Percentiles rank a stretch among this genome's conserved stretches.
phyloP scores from a whole-genome alignment of 2,113 vertebrate species.

The Triplophysa rosa region DNA sequence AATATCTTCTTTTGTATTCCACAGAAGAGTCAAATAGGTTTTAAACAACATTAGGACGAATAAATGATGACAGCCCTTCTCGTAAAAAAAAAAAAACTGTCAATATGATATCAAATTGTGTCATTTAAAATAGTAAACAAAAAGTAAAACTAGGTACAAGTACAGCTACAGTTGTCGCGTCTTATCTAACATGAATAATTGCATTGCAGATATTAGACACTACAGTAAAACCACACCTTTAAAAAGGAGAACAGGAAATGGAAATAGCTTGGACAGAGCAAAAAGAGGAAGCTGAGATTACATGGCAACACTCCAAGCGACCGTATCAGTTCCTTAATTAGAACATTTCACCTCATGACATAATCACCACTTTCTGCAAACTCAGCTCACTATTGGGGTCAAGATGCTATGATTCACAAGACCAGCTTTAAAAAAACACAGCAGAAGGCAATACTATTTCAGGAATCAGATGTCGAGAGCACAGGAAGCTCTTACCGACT shows the following conservation, averaged over 20 bases:
- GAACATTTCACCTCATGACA: neutral
- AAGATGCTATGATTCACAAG: neutral
- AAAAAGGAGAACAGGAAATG: conserved; percentile 30
- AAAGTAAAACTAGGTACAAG: no score
- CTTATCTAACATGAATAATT: no score
- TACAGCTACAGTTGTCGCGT: no score
- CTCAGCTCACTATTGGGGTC: neutral
- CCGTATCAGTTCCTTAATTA: neutral
- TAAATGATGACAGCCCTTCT: no score
- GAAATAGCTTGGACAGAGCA: conserved; percentile 16
- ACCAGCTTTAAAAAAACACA: neutral
- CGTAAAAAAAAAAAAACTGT: no score
- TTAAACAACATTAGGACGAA: no score
- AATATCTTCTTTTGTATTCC: no score
- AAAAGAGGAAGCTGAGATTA: conserved; percentile 30
- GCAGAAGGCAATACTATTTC: neutral
- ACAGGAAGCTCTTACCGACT: conserved; percentile 81
- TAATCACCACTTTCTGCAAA: neutral
- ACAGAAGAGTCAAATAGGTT: no score
- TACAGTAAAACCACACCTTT: neutral
- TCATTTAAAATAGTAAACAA: no score
- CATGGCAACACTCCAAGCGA: neutral
- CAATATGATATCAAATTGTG: no score
- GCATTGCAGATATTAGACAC: neutral
- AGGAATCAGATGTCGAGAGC: neutral